A percentile compares a stretch with the other conserved stretches of the same genome.
phyloP scores from a whole-genome alignment of 2,113 vertebrate species.

The Trogon melanurus region DNA sequence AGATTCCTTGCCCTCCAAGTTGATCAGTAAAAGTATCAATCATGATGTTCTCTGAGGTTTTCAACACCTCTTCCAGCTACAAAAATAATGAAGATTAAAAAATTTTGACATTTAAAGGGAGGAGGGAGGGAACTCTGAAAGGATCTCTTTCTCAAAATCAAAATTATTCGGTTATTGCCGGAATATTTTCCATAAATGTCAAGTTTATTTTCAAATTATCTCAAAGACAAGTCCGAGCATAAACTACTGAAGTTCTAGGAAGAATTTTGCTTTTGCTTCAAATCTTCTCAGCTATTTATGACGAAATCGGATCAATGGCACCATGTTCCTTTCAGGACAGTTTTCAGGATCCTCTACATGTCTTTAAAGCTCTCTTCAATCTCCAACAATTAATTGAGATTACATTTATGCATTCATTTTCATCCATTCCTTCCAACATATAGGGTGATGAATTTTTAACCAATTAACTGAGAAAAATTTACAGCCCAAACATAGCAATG shows the following conservation, averaged over 20 bases:
- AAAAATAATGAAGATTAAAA: slow-evolving; percentile 45
- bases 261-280: background rate
- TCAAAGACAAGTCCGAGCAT: background rate
- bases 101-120: background rate
- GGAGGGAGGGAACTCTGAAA: background rate
- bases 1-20: background rate
- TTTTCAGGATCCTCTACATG: background rate
- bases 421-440: background rate
- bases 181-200: slow-evolving; percentile 34
- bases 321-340: background rate
- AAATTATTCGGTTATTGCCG: background rate
- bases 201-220: slow-evolving; percentile 14
- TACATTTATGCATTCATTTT: background rate
- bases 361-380: background rate
- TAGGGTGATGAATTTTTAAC: background rate
- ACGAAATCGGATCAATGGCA: background rate
- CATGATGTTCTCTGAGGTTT: background rate
- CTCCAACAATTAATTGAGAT: background rate
- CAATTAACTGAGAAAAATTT: background rate
- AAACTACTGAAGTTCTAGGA: background rate
- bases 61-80: background rate
- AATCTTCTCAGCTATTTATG: background rate
- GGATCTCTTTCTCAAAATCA: slow-evolving; percentile 23
- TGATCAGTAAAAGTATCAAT: slow-evolving; percentile 39
- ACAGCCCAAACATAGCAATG: background rate